Evolutionary conservation across 1,140 invertebrate species (phyloP).

Genomic region (Venturia canescens): DNA sequence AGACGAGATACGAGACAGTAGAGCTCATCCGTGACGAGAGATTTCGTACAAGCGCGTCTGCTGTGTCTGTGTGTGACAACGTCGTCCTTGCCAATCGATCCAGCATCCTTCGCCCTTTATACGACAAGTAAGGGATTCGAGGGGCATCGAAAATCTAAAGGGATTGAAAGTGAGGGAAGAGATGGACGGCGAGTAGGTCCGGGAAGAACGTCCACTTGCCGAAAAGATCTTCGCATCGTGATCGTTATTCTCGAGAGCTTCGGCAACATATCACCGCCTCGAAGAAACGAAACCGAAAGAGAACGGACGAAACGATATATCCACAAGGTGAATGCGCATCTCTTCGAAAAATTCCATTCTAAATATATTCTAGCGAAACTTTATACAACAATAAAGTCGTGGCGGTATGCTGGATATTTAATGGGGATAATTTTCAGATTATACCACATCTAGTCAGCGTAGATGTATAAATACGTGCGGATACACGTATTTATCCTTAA

Average conservation of each 20-base stretch:
- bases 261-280: conserved; percentile 40
- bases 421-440: conserved; percentile 41
- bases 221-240: conserved; percentile 26
- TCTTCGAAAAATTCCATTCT: conserved; percentile 17
- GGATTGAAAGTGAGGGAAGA: conserved; percentile 53
- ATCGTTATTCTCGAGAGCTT: conserved; percentile 41
- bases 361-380: background rate
- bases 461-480: background rate
- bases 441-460: background rate
- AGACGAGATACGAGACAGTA: conserved; percentile 60
- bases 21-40: conserved; percentile 61
- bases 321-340: background rate
- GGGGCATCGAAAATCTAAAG: conserved; percentile 50
- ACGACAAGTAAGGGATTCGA: conserved; percentile 11
- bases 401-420: background rate
- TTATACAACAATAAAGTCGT: conserved; percentile 9
- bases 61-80: conserved; percentile 60
- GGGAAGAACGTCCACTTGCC: background rate
- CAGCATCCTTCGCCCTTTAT: conserved; percentile 54
- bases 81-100: conserved; percentile 60
- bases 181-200: background rate
- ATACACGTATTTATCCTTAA: background rate
- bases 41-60: conserved; percentile 18
- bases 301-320: background rate
- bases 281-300: conserved; percentile 9